Percentiles rank a stretch among this genome's conserved stretches.
These are phyloP conservation scores for Cyprinodon brontotheroides DNA, from an alignment of 2,113 vertebrate species.

Conservation along the genomic window DNA sequence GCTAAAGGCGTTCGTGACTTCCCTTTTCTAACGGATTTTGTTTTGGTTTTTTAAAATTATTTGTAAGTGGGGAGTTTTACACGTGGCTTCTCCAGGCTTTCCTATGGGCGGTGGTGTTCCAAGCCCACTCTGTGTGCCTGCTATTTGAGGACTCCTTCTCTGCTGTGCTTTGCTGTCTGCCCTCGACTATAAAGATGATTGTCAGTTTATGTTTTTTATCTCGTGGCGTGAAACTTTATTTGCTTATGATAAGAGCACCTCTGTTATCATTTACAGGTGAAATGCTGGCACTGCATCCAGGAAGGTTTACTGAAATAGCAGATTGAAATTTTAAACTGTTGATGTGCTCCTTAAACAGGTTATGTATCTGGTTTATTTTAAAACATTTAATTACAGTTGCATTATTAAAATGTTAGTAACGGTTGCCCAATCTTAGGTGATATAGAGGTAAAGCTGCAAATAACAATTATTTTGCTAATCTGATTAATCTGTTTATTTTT, in stretches of 20 bases:
- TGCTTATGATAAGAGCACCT: conserved; percentile 4
- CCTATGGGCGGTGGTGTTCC: conserved; percentile 51
- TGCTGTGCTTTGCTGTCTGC: neutral
- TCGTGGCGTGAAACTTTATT: neutral
- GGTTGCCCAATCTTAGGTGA: no score
- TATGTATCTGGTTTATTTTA: conserved; percentile 2
- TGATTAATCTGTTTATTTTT: no score
- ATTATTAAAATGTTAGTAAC: no score
- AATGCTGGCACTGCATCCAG: conserved; percentile 39
- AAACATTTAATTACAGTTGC: no score
- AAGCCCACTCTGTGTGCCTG: conserved; percentile 12
- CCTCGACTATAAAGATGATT: neutral
- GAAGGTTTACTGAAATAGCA: conserved; percentile 75
- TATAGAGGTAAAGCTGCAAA: no score
- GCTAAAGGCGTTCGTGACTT: neutral
- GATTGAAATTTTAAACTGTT: conserved; percentile 69
- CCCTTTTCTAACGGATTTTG: neutral
- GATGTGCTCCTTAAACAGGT: conserved; percentile 33
- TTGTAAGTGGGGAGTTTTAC: conserved; percentile 25
- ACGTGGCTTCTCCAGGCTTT: conserved; percentile 51
- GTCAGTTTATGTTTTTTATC: neutral
- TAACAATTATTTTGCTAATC: no score
- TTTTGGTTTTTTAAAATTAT: conserved; percentile 6
- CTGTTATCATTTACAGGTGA: conserved; percentile 68
- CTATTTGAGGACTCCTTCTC: conserved; percentile 6